These are phyloP conservation scores for Aplysia californica DNA, from an alignment of 1,140 invertebrate species.

Conservation along the genomic window DNA sequence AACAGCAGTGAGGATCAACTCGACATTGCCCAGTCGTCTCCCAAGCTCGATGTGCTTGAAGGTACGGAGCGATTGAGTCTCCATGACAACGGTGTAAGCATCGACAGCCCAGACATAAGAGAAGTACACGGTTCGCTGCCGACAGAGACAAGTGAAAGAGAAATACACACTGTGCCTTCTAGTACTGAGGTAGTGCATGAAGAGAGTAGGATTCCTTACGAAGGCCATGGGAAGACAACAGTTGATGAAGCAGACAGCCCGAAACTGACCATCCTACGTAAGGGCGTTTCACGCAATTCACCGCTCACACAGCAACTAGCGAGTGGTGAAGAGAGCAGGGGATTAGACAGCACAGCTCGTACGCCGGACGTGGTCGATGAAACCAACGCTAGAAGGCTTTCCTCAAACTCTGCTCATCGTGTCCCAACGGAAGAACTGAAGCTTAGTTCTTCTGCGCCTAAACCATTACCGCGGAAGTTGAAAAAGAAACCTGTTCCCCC, in stretches of 20 bases:
- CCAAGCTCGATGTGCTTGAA: neutral
- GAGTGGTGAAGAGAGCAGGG: neutral
- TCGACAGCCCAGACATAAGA: neutral
- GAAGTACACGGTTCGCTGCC: neutral
- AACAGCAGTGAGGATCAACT: neutral
- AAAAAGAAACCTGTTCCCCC: slow-evolving; percentile 14
- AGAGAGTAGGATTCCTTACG: neutral
- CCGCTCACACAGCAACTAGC: neutral
- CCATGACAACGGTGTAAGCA: neutral
- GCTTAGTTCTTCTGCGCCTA: no score
- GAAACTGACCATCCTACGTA: neutral
- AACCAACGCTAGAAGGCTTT: neutral
- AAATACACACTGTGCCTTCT: neutral
- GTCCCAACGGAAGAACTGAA: neutral
- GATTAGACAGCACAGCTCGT: neutral
- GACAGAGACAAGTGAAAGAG: neutral
- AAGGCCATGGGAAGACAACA: neutral
- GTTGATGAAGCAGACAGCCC: neutral
- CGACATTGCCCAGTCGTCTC: neutral
- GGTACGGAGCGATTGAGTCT: neutral
- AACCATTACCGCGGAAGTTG: slow-evolving; percentile 9
- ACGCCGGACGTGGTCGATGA: neutral
- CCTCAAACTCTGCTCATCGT: neutral
- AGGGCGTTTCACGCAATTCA: neutral
- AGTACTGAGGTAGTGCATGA: neutral